Evolutionary conservation across 2,888 invertebrate species (phyloP).

Genomic region (Geophilus truncorum): DNA sequence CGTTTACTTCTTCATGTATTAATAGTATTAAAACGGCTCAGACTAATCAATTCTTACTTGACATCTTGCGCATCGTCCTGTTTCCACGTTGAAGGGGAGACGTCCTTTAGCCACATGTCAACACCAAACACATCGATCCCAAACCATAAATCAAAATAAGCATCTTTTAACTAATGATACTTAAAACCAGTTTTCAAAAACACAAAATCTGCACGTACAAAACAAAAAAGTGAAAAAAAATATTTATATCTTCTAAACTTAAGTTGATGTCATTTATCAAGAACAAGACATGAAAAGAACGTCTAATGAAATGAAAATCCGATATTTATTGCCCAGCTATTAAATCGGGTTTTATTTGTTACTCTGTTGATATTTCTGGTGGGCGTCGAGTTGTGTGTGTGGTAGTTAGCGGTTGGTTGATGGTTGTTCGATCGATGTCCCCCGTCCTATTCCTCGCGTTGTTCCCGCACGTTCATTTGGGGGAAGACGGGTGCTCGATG

Average conservation of each 20-base stretch:
- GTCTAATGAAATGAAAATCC: not conserved
- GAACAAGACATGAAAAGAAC: not conserved
- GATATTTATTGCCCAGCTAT: not conserved
- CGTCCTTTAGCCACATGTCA: not conserved
- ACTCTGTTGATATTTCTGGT: not conserved
- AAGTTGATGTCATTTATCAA: not conserved
- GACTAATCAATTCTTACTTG: not conserved
- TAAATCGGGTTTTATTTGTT: conserved; percentile 8
- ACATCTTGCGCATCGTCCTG: not conserved
- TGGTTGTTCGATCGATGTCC: conserved; percentile 10
- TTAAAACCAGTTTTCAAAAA: not conserved
- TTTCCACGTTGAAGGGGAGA: not conserved
- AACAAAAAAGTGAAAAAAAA: not conserved
- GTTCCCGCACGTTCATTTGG: not conserved
- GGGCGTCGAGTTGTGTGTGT: not conserved
- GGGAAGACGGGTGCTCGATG: not conserved
- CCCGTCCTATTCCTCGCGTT: not conserved
- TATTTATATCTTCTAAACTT: not conserved
- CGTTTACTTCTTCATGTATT: not conserved
- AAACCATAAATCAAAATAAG: not conserved
- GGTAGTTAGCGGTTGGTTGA: conserved; percentile 18
- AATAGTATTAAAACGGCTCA: not conserved
- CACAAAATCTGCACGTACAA: not conserved
- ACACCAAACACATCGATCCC: not conserved
- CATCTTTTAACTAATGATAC: not conserved